Evolutionary conservation across 2,888 invertebrate species (phyloP).

Genomic region (Tetheella fluctuosa): DNA sequence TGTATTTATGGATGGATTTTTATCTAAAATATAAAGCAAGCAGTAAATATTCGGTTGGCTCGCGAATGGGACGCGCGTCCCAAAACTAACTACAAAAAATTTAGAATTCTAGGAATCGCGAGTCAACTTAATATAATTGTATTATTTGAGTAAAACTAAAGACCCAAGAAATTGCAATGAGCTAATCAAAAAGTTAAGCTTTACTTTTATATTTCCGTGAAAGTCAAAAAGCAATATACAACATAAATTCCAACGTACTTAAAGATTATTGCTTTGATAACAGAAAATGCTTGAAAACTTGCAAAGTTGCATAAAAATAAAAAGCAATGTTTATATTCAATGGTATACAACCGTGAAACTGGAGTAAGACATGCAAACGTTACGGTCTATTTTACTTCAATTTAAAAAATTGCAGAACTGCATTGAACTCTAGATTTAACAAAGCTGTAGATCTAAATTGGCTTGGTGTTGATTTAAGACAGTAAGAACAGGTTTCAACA

Average conservation of each 20-base stretch:
- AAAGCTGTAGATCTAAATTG: slow-evolving; percentile 27
- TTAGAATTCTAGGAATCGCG: too few species aligned
- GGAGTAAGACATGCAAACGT: slow-evolving; percentile 24
- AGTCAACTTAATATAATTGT: too few species aligned
- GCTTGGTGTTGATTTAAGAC: slow-evolving; percentile 20
- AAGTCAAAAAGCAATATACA: slow-evolving; percentile 11
- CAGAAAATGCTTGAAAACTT: slow-evolving; percentile 19
- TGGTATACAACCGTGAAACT: slow-evolving; percentile 20
- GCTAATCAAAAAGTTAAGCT: not conserved
- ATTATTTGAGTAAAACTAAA: not conserved
- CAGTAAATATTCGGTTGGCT: too few species aligned
- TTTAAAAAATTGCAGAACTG: not conserved
- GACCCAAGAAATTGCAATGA: not conserved
- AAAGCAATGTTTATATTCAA: slow-evolving; percentile 24
- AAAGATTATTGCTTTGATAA: slow-evolving; percentile 25
- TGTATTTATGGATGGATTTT: not conserved
- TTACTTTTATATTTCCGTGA: not conserved
- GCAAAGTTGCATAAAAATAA: slow-evolving; percentile 26
- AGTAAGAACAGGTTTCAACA: slow-evolving; percentile 25
- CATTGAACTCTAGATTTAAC: slow-evolving; percentile 9
- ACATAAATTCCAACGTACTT: slow-evolving; percentile 14
- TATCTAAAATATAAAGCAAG: too few species aligned
- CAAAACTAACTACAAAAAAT: too few species aligned
- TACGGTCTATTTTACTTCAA: not conserved
- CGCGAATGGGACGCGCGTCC: too few species aligned